Conservation (phyloP, 2,113 vertebrate species). For the Amblyornis subalaris region DNA sequence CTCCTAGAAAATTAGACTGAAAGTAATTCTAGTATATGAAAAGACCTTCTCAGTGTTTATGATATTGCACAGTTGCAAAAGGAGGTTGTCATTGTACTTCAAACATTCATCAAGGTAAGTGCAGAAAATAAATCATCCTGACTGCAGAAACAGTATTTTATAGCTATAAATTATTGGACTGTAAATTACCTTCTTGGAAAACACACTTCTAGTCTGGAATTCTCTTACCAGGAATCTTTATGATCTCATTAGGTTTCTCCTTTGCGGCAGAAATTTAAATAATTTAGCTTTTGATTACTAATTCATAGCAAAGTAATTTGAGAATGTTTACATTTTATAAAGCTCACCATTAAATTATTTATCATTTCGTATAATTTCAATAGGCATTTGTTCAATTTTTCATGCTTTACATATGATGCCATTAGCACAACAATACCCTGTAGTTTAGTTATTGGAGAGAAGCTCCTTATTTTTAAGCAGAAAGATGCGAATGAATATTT, state of each 20-base stretch:
- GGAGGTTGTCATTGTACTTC: neutral
- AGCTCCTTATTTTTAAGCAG: neutral
- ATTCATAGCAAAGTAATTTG: conserved; percentile 45
- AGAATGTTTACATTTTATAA: conserved; percentile 43
- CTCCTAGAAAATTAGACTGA: neutral
- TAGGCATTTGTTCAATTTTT: conserved; percentile 29
- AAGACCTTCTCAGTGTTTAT: neutral
- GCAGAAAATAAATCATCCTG: conserved; percentile 25
- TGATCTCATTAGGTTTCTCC: conserved; percentile 10
- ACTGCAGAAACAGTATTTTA: conserved; percentile 11
- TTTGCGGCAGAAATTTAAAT: conserved; percentile 39
- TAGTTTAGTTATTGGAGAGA: neutral
- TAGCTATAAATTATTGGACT: neutral
- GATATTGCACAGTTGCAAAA: neutral
- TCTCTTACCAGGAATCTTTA: conserved; percentile 29
- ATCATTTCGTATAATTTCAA: neutral
- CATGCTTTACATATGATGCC: neutral
- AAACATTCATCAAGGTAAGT: neutral
- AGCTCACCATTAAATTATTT: conserved; percentile 40
- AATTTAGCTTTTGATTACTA: conserved; percentile 50
- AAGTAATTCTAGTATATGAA: neutral
- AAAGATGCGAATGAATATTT: neutral
- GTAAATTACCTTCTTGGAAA: conserved; percentile 26
- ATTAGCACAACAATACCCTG: neutral
- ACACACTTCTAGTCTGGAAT: neutral